These are phyloP conservation scores for Corydoras maculifer DNA, from an alignment of 2,113 vertebrate genomes.

Conservation along the genomic window DNA sequence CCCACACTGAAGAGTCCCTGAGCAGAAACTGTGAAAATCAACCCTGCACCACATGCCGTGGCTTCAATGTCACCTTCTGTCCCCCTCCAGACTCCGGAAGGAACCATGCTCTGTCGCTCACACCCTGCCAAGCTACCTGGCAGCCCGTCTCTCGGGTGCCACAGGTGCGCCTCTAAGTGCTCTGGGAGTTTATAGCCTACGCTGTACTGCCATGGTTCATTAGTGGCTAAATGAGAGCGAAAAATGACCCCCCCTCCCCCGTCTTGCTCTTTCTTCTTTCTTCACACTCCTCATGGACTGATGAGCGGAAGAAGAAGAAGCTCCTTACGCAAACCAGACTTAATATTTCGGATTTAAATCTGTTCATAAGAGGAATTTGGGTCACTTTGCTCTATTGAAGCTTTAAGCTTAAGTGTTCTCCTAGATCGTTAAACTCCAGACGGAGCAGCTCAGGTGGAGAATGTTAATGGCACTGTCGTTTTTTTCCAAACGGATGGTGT, in stretches of 20 bases:
- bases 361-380: too few species aligned
- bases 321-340: too few species aligned
- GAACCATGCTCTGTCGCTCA: slow-evolving; percentile 7
- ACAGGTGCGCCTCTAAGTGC: slow-evolving; percentile 38
- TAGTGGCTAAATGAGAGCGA: slow-evolving; percentile 42
- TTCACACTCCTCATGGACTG: slow-evolving; percentile 25
- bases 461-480: too few species aligned
- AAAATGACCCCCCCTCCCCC: slow-evolving; percentile 21
- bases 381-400: too few species aligned
- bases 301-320: not conserved
- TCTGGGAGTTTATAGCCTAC: slow-evolving; percentile 44
- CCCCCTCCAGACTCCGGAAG: slow-evolving; percentile 5
- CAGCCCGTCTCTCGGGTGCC: slow-evolving; percentile 22
- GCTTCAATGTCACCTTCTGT: slow-evolving; percentile 34
- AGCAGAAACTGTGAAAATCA: not conserved
- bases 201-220: slow-evolving; percentile 41
- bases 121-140: slow-evolving; percentile 16
- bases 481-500: too few species aligned
- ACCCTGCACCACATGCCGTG: not conserved
- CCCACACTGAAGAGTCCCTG: not conserved
- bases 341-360: too few species aligned
- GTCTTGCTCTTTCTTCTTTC: not conserved
- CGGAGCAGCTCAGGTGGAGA: too few species aligned
- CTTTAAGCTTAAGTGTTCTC: too few species aligned
- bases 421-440: too few species aligned